phyloP scores from a whole-genome alignment of 2,113 vertebrate species.

The Pyxicephalus adspersus region DNA sequence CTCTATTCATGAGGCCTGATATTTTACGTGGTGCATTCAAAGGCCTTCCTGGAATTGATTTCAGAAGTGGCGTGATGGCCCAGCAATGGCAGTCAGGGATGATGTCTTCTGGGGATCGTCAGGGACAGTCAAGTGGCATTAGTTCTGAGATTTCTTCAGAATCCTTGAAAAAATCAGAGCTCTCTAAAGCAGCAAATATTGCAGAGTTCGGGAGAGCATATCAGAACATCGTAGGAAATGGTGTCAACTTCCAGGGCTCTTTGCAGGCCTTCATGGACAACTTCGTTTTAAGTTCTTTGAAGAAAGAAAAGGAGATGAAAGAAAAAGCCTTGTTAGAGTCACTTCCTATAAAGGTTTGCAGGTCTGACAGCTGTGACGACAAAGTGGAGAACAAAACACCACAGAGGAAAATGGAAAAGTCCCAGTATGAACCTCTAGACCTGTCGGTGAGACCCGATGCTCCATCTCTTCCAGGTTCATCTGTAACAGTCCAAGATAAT shows the following conservation, averaged over 20 bases:
- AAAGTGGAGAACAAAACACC: constrained; percentile 76
- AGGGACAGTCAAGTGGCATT: constrained; percentile 76
- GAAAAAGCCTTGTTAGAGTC: constrained; percentile 80
- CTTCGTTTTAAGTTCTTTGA: constrained; percentile 91
- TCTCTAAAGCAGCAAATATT: constrained; percentile 84
- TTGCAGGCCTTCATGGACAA: constrained; percentile 97
- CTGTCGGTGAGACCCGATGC: constrained; percentile 92
- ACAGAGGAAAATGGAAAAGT: constrained; percentile 83
- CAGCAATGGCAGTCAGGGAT: constrained; percentile 89
- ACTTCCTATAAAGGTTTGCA: constrained; percentile 79
- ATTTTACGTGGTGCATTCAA: constrained; percentile 93
- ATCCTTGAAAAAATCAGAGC: constrained; percentile 80
- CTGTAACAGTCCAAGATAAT: constrained; percentile 91
- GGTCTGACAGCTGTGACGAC: constrained; percentile 77
- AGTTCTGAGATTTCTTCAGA: constrained; percentile 78
- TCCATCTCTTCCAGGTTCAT: constrained; percentile 86
- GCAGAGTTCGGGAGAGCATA: constrained; percentile 91
- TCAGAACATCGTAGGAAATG: constrained; percentile 90
- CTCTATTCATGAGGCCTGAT: constrained; percentile 93
- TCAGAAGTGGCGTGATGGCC: constrained; percentile 84
- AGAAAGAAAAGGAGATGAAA: constrained; percentile 87
- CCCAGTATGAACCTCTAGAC: constrained; percentile 94
- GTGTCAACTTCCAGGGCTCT: constrained; percentile 95
- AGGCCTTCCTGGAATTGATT: constrained; percentile 87
- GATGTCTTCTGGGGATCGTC: constrained; percentile 81